Conservation (phyloP, 2,797 vertebrate genomes). For the Thamnophis elegans region DNA sequence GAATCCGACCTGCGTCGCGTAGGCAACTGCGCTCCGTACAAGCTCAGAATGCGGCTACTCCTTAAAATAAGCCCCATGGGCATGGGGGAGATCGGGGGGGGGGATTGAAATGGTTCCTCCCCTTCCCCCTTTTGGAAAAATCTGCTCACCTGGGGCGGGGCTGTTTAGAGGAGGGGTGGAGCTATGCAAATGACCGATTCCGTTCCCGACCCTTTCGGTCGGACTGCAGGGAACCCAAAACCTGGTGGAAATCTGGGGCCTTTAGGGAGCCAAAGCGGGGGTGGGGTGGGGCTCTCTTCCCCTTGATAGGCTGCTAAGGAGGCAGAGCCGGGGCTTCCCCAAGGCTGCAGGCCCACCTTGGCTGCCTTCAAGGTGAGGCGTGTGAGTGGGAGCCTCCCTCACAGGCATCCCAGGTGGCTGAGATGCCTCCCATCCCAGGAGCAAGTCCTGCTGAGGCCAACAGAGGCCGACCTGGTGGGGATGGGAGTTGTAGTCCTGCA, state of each 20-base stretch:
- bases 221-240: neutral
- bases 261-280: neutral
- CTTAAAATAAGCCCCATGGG: no score
- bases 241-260: neutral
- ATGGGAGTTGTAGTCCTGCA: neutral
- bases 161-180: neutral
- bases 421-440: neutral
- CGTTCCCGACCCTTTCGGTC: no score
- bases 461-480: neutral
- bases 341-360: neutral
- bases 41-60: neutral
- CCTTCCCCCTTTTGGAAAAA: neutral
- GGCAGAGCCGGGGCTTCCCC: neutral
- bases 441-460: neutral
- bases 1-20: neutral
- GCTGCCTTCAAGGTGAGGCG: neutral
- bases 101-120: neutral
- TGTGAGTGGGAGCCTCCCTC: neutral
- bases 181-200: neutral
- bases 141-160: neutral
- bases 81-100: no score
- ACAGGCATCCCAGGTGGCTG: neutral
- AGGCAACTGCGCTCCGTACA: neutral
- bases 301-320: neutral
- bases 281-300: neutral